Conservation (phyloP, 30 jellyfish, hydroid and myxozoan genomes). For the Hydractinia symbiolongicarpus region DNA sequence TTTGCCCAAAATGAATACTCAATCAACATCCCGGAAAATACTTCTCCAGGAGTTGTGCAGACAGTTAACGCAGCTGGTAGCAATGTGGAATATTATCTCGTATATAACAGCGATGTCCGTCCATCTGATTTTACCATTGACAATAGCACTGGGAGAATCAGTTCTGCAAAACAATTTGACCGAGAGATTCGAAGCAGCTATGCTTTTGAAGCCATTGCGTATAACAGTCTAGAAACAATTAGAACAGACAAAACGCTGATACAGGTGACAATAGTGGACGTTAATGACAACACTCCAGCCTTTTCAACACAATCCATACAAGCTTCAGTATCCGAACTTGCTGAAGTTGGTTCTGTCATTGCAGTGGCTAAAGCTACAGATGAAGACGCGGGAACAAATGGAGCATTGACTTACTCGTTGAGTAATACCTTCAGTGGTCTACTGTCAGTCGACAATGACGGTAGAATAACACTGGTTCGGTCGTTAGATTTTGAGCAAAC, state of each 20-base stretch:
- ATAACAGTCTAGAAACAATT: neutral
- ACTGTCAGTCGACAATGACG: neutral
- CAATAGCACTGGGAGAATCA: neutral
- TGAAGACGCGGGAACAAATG: conserved; percentile 51
- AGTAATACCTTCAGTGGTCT: neutral
- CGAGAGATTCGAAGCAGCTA: conserved; percentile 42
- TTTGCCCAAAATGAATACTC: conserved; percentile 1
- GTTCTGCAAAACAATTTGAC: conserved; percentile 27
- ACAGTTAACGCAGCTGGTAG: conserved; percentile 27
- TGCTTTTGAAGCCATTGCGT: conserved; percentile 44
- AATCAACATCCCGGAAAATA: conserved; percentile 48
- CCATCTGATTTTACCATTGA: neutral
- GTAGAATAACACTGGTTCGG: neutral
- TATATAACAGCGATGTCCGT: neutral
- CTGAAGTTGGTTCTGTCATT: conserved; percentile 45
- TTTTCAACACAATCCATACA: conserved; percentile 27
- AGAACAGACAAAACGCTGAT: conserved; percentile 38
- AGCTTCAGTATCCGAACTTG: conserved; percentile 29
- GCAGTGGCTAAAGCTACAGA: conserved; percentile 74
- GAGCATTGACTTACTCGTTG: conserved; percentile 35
- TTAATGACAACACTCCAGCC: conserved; percentile 64
- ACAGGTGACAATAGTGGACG: conserved; percentile 42
- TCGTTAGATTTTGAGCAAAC: neutral
- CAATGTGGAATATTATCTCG: neutral
- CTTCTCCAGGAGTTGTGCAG: conserved; percentile 32